phyloP scores from a whole-genome alignment of 92 coral and sea anemone genomes.

The Desmophyllum pertusum region DNA sequence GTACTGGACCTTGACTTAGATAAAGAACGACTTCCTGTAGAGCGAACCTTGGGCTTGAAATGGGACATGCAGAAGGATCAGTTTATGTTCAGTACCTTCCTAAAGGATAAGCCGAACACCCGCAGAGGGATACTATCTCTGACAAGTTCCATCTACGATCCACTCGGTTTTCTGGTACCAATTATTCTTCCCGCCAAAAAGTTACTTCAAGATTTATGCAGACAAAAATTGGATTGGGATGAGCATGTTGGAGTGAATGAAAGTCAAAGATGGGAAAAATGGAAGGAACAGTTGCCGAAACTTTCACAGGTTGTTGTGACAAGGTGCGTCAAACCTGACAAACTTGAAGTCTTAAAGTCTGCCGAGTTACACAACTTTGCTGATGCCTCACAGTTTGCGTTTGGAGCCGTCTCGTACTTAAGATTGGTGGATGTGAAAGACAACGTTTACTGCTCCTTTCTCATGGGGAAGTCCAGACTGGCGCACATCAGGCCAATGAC shows the following conservation, averaged over 20 bases:
- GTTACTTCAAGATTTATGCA: slow-evolving; percentile 6
- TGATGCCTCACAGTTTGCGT: too few species aligned
- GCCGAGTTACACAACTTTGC: too few species aligned
- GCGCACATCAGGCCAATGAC: too few species aligned
- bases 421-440: too few species aligned
- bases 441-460: too few species aligned
- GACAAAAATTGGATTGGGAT: neutral
- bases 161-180: slow-evolving; percentile 7
- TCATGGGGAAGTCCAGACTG: too few species aligned
- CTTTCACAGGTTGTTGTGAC: slow-evolving; percentile 15
- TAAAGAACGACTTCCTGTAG: too few species aligned
- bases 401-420: too few species aligned
- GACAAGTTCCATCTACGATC: slow-evolving; percentile 24
- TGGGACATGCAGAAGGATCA: slow-evolving; percentile 9
- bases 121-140: slow-evolving; percentile 17
- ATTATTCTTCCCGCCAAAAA: slow-evolving; percentile 2
- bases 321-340: slow-evolving; percentile 2
- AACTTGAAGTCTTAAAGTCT: neutral
- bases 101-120: neutral
- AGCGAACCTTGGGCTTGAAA: too few species aligned
- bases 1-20: slow-evolving; percentile 4
- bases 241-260: neutral
- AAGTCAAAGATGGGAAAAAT: slow-evolving; percentile 23
- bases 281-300: slow-evolving; percentile 26
- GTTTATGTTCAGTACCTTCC: neutral